These are phyloP conservation scores for Bombus polaris DNA, from an alignment of 1,140 invertebrate species.

Conservation along the genomic window DNA sequence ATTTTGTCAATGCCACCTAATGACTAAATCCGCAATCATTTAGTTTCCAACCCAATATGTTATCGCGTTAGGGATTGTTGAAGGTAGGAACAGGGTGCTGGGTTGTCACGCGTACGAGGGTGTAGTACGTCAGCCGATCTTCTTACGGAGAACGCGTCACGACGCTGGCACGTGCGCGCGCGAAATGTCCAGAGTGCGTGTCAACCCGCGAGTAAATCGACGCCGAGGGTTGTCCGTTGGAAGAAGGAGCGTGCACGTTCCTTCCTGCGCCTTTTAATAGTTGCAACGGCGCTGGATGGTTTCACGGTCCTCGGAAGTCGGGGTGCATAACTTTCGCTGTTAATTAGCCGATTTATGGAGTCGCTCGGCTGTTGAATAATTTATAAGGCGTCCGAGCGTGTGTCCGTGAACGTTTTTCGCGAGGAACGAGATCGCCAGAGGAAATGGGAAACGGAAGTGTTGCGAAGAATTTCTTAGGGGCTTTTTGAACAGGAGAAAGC, in stretches of 20 bases:
- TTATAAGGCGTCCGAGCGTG: neutral
- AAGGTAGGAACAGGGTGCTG: neutral
- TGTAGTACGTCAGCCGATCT: neutral
- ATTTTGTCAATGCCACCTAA: no score
- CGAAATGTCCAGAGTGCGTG: neutral
- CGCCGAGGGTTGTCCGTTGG: neutral
- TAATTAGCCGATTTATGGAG: conserved; percentile 35
- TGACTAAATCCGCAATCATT: no score
- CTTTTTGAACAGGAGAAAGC: neutral
- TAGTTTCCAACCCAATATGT: no score
- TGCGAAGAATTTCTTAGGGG: neutral
- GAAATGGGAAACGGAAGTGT: conserved; percentile 11
- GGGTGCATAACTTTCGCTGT: conserved; percentile 13
- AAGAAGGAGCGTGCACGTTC: neutral
- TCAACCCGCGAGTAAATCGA: neutral
- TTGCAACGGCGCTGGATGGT: neutral
- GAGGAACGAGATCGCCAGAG: neutral
- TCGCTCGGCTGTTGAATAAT: conserved; percentile 6
- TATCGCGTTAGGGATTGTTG: neutral
- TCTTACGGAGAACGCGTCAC: neutral
- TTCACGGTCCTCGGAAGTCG: neutral
- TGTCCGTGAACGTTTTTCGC: neutral
- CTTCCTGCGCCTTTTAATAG: neutral
- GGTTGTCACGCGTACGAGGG: neutral
- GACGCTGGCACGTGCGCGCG: neutral